phyloP scores from a whole-genome alignment of 2,888 invertebrate genomes.

The Athalia cordata region DNA sequence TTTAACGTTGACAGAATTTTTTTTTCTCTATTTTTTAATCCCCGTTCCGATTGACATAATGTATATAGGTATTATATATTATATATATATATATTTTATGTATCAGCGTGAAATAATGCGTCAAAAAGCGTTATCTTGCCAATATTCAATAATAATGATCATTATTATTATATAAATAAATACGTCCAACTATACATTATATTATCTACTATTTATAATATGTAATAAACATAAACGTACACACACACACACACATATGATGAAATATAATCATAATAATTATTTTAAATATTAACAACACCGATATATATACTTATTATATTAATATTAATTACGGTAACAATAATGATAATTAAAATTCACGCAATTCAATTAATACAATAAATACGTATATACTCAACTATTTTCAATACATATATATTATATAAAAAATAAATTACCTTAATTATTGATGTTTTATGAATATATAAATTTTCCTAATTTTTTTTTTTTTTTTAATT shows the following conservation, averaged over 20 bases:
- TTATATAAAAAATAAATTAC: no score
- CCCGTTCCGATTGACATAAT: not conserved
- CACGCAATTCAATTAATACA: not conserved
- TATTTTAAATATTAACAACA: not conserved
- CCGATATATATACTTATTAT: not conserved
- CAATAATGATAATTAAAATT: not conserved
- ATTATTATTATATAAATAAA: conserved; percentile 8
- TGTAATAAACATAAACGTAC: not conserved
- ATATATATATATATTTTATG: not conserved
- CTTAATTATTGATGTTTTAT: not conserved
- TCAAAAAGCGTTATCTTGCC: not conserved
- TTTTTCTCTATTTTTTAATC: not conserved
- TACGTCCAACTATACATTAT: conserved; percentile 1
- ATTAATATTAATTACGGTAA: not conserved
- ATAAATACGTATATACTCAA: not conserved
- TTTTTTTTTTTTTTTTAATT: not conserved
- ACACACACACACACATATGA: not conserved
- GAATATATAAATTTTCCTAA: not conserved
- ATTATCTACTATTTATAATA: not conserved
- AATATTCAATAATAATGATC: conserved; percentile 26
- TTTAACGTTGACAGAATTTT: not conserved
- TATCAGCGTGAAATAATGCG: not conserved
- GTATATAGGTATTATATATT: not conserved
- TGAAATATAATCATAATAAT: not conserved
- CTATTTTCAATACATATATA: not conserved